Percentiles rank a stretch among this genome's conserved stretches.
Evolutionary conservation across 2,797 vertebrate species (phyloP).

Genomic region (Heliangelus exortis): DNA sequence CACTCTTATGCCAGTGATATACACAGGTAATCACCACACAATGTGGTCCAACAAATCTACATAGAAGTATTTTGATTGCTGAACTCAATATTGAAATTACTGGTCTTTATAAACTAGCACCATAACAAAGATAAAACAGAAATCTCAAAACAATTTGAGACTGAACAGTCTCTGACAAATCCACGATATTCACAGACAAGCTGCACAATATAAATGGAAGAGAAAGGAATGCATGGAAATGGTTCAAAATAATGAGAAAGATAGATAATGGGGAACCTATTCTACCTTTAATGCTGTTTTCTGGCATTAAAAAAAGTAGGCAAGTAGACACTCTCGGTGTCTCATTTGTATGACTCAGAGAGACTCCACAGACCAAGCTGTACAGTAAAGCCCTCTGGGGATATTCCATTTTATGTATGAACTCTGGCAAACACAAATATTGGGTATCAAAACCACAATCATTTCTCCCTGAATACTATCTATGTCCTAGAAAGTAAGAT

Average conservation of each 20-base stretch:
- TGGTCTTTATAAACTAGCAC: not conserved
- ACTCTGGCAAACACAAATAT: not conserved
- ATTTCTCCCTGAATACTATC: not conserved
- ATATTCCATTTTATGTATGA: not conserved
- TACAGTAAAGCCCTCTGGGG: not conserved
- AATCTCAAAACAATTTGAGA: not conserved
- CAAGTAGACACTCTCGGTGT: not conserved
- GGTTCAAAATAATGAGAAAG: not conserved
- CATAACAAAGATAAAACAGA: not conserved
- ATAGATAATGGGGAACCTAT: not conserved
- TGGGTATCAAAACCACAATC: not conserved
- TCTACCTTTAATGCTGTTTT: not conserved
- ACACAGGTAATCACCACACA: not conserved
- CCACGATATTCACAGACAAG: not conserved
- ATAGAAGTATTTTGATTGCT: not conserved
- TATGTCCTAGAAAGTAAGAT: not conserved
- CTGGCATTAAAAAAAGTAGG: not conserved
- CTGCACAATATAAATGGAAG: not conserved
- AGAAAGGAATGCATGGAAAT: not conserved
- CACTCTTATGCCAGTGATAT: not conserved
- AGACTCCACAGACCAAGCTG: not conserved
- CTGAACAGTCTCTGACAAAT: not conserved
- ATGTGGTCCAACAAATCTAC: not conserved
- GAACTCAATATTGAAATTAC: not conserved
- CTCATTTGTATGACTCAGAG: not conserved